Percentiles rank a stretch among this genome's conserved stretches.
phyloP scores from a whole-genome alignment of 64 coral and sea anemone genomes.

The Actinia tenebrosa region DNA sequence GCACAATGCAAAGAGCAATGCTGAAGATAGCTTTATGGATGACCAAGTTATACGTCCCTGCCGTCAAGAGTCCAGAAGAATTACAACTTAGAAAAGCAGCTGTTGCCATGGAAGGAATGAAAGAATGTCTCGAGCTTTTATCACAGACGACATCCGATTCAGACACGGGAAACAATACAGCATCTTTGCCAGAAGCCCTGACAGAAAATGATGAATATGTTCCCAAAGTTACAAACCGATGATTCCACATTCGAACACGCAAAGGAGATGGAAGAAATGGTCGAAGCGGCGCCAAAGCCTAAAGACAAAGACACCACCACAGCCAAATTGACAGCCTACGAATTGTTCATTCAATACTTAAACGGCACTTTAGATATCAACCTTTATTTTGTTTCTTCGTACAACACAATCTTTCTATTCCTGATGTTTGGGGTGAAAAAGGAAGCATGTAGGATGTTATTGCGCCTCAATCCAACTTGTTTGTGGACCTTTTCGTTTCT shows the following conservation, averaged over 20 bases:
- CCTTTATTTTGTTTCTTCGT: neutral
- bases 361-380: conserved; percentile 8
- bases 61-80: neutral
- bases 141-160: neutral
- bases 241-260: conserved; percentile 11
- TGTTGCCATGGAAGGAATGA: conserved; percentile 1
- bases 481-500: neutral
- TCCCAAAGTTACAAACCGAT: neutral
- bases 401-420: conserved; percentile 8
- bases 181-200: neutral
- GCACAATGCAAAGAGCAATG: conserved; percentile 16
- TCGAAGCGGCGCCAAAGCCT: neutral
- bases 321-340: neutral
- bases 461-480: conserved; percentile 1
- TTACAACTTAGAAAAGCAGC: neutral
- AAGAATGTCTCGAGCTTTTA: neutral
- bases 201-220: neutral
- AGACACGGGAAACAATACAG: neutral
- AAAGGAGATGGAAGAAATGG: neutral
- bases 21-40: conserved; percentile 11
- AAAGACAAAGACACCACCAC: neutral
- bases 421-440: conserved; percentile 13
- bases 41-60: neutral
- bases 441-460: neutral
- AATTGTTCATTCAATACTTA: conserved; percentile 6